Conservation (phyloP, 1,140 invertebrate species). For the Cydia pomonella region DNA sequence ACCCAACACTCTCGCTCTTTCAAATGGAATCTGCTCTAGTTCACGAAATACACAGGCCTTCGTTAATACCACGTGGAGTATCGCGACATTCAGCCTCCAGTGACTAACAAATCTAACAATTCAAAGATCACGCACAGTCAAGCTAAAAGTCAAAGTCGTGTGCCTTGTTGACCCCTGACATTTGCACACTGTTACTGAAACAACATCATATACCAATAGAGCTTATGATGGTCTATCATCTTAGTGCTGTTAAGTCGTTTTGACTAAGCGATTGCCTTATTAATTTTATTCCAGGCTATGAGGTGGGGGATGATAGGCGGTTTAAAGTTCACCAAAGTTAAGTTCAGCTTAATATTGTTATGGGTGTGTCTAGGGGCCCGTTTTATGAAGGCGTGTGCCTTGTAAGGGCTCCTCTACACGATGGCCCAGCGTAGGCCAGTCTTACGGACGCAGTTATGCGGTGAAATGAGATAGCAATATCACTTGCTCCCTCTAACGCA, state of each 20-base stretch:
- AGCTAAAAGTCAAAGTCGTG: conserved; percentile 45
- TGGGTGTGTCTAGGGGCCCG: not conserved
- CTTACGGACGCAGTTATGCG: too few relatives aligned
- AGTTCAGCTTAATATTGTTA: conserved; percentile 4
- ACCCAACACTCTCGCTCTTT: not conserved
- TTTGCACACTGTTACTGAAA: conserved; percentile 24
- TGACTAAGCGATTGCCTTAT: not conserved
- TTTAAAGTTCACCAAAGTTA: conserved; percentile 12
- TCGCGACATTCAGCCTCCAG: not conserved
- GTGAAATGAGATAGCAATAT: too few relatives aligned
- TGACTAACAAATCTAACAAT: conserved; percentile 13
- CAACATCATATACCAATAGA: not conserved
- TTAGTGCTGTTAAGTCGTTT: not conserved
- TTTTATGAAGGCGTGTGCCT: too few relatives aligned
- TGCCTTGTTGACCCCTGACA: conserved; percentile 39
- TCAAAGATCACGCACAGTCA: not conserved
- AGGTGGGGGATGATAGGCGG: not conserved
- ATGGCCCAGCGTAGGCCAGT: too few relatives aligned
- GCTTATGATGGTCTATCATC: not conserved
- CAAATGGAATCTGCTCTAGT: not conserved
- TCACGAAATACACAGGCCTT: not conserved
- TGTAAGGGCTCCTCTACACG: too few relatives aligned
- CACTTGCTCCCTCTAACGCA: too few relatives aligned
- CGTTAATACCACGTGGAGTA: not conserved
- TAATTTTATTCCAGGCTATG: not conserved